Evolutionary conservation across 2,888 invertebrate species (phyloP).

Genomic region (Deilephila elpenor): DNA sequence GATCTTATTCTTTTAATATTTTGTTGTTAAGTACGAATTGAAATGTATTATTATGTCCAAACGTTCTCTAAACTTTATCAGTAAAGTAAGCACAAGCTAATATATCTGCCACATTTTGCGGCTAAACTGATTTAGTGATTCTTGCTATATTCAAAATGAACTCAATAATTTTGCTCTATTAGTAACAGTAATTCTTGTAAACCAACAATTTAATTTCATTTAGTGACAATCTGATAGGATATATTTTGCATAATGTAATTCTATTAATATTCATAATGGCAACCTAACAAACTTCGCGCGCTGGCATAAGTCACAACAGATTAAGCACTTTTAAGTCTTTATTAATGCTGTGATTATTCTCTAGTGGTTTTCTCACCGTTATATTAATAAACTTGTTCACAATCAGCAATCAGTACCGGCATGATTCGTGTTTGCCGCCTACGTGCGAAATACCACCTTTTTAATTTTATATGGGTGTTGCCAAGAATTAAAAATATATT

Average conservation of each 20-base stretch:
- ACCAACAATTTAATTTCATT: background rate
- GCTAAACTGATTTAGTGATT: too few species aligned
- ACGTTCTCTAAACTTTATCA: background rate
- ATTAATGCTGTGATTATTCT: constrained; percentile 36
- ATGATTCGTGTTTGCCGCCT: constrained; percentile 8
- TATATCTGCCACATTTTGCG: too few species aligned
- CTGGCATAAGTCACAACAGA: constrained; percentile 17
- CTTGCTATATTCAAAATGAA: too few species aligned
- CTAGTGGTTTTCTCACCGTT: constrained; percentile 34
- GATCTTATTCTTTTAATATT: too few species aligned
- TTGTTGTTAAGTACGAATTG: background rate
- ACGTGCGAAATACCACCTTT: constrained; percentile 9
- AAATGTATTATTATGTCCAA: background rate
- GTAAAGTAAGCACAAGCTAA: background rate
- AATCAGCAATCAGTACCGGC: constrained; percentile 18
- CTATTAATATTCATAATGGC: constrained; percentile 9
- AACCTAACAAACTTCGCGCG: background rate
- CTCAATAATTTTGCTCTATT: too few species aligned
- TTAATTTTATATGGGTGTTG: background rate
- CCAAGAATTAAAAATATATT: background rate
- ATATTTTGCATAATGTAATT: background rate
- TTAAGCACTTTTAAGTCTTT: constrained; percentile 30
- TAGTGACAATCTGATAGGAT: constrained; percentile 7
- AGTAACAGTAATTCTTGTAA: background rate
- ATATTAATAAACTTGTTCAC: constrained; percentile 34